These are phyloP conservation scores for Coremacera marginata DNA, from an alignment of 2,888 invertebrate genomes.

Conservation along the genomic window DNA sequence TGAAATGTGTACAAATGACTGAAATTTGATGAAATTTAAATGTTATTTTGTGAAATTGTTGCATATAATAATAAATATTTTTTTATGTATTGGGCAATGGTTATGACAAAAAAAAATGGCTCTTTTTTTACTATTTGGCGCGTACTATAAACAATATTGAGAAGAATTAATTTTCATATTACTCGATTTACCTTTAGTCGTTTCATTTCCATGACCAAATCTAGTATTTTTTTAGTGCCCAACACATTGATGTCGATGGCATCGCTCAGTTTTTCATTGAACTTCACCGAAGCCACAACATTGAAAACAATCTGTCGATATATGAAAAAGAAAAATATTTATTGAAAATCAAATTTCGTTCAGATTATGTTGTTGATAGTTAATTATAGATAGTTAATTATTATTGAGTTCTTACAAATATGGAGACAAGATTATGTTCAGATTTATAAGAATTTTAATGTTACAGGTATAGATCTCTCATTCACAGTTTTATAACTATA, in stretches of 20 bases:
- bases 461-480: background rate
- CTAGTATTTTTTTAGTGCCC: constrained; percentile 69
- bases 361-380: too few species aligned
- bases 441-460: background rate
- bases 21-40: constrained; percentile 33
- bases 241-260: constrained; percentile 69
- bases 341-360: too few species aligned
- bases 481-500: too few species aligned
- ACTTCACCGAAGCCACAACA: constrained; percentile 70
- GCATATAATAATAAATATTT: background rate
- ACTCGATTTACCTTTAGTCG: constrained; percentile 63
- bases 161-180: background rate
- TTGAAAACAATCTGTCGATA: constrained; percentile 68
- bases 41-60: background rate
- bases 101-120: too few species aligned
- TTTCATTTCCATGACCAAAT: constrained; percentile 68
- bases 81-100: background rate
- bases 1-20: constrained; percentile 69
- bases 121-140: background rate
- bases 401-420: too few species aligned
- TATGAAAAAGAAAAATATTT: constrained; percentile 9
- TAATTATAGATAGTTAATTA: too few species aligned
- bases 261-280: constrained; percentile 69
- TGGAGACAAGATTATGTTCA: too few species aligned
- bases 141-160: background rate